phyloP scores from a whole-genome alignment of 2,113 vertebrate species.

The Cavia porcellus region DNA sequence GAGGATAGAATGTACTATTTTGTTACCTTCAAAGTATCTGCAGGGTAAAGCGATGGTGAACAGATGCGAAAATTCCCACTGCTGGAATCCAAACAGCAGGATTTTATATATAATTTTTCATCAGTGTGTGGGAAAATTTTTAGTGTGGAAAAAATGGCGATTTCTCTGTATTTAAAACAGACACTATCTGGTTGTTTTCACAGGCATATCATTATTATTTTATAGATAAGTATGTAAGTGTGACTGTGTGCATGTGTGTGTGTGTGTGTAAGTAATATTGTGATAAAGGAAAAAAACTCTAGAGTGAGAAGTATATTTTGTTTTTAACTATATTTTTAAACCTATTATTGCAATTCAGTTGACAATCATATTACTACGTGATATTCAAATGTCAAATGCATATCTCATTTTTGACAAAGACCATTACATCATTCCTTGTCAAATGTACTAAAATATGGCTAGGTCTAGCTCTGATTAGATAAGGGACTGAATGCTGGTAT shows the following conservation, averaged over 20 bases:
- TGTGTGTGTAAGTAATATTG: constrained; percentile 21
- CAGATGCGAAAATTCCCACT: constrained; percentile 69
- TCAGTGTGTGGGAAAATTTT: constrained; percentile 66
- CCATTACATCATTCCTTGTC: constrained; percentile 76
- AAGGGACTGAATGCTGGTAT: constrained; percentile 69
- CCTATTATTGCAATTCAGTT: constrained; percentile 65
- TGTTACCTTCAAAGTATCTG: constrained; percentile 56
- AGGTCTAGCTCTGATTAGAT: constrained; percentile 79
- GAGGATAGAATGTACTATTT: constrained; percentile 52
- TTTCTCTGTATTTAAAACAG: constrained; percentile 64
- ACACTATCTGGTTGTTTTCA: constrained; percentile 73
- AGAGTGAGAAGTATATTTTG: constrained; percentile 49
- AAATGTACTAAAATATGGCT: constrained; percentile 70
- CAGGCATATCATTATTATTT: constrained; percentile 62
- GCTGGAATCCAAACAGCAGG: constrained; percentile 57
- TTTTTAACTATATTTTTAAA: constrained; percentile 64
- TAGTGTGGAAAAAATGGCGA: constrained; percentile 64
- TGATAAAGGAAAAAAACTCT: not conserved
- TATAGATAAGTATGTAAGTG: constrained; percentile 50
- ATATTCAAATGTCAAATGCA: constrained; percentile 72
- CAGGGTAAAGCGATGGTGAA: constrained; percentile 61
- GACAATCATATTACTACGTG: constrained; percentile 68
- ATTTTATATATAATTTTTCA: constrained; percentile 53
- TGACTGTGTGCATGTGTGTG: not conserved
- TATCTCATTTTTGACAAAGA: constrained; percentile 71